phyloP scores from a whole-genome alignment of 2,113 vertebrate species.

The Cacatua alba region DNA sequence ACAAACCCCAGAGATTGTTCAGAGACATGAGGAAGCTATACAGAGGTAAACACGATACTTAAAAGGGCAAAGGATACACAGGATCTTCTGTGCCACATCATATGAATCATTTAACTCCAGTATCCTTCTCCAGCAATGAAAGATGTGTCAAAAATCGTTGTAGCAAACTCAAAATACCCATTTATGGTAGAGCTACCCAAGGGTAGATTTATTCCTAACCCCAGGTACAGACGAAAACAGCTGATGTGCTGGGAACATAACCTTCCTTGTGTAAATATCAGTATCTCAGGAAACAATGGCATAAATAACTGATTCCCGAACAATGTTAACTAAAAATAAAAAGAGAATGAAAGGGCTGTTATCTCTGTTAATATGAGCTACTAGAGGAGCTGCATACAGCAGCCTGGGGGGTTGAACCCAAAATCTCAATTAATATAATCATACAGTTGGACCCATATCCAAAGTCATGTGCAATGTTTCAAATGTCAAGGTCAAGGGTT shows the following conservation, averaged over 20 bases:
- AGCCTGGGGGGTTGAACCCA: neutral
- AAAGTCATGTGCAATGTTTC: neutral
- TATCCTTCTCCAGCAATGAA: neutral
- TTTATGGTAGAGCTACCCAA: neutral
- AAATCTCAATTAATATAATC: neutral
- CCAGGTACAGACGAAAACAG: neutral
- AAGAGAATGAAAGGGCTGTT: neutral
- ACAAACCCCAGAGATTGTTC: neutral
- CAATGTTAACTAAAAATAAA: neutral
- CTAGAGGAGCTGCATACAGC: neutral
- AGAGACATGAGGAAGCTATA: neutral
- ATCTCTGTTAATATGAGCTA: neutral
- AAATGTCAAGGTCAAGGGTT: neutral
- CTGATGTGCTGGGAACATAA: neutral
- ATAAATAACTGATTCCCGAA: conserved; percentile 16
- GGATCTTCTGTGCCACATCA: neutral
- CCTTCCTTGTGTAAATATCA: conserved; percentile 4
- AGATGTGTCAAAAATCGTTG: neutral
- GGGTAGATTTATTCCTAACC: conserved; percentile 22
- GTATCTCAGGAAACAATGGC: neutral
- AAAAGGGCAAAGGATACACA: conserved; percentile 34
- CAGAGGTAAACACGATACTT: neutral
- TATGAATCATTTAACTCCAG: neutral
- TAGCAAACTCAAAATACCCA: neutral
- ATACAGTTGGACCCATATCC: neutral